These are phyloP conservation scores for Galerucella pusilla DNA, from an alignment of 2,888 invertebrate species.

Conservation along the genomic window DNA sequence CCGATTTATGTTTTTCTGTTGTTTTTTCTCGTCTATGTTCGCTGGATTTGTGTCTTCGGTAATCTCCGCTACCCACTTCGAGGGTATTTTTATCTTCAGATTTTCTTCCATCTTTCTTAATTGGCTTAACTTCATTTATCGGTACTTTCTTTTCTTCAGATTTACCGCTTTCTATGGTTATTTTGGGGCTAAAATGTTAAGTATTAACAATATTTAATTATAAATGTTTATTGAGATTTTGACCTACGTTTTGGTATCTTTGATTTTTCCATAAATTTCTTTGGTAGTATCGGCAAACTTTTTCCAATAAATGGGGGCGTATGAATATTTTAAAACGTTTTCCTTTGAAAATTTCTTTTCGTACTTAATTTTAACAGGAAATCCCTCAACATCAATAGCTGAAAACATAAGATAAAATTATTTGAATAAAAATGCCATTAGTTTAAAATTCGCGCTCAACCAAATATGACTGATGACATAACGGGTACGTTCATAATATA, in stretches of 20 bases:
- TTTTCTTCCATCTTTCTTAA: slow-evolving; percentile 58
- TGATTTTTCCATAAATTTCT: slow-evolving; percentile 58
- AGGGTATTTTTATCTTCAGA: slow-evolving; percentile 56
- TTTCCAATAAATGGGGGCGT: slow-evolving; percentile 58
- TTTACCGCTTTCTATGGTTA: slow-evolving; percentile 62
- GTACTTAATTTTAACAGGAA: slow-evolving; percentile 68
- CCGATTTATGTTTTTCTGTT: slow-evolving; percentile 21
- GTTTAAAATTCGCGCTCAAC: too few relatives aligned
- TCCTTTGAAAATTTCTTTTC: slow-evolving; percentile 64
- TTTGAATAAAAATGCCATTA: not conserved
- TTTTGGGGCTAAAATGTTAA: slow-evolving; percentile 57
- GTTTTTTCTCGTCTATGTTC: slow-evolving; percentile 47
- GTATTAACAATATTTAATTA: not conserved
- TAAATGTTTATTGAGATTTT: not conserved
- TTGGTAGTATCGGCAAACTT: slow-evolving; percentile 57
- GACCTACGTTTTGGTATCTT: slow-evolving; percentile 56
- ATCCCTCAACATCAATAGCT: slow-evolving; percentile 73
- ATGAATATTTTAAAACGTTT: slow-evolving; percentile 59
- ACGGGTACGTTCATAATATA: too few relatives aligned
- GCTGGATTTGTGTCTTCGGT: slow-evolving; percentile 53
- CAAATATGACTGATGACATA: too few relatives aligned
- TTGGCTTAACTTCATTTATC: slow-evolving; percentile 57
- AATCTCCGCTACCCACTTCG: slow-evolving; percentile 55
- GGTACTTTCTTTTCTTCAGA: slow-evolving; percentile 55
- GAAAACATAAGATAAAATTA: slow-evolving; percentile 45